These are phyloP conservation scores for Eupithecia inturbata DNA, from an alignment of 2,888 invertebrate genomes.

Conservation along the genomic window DNA sequence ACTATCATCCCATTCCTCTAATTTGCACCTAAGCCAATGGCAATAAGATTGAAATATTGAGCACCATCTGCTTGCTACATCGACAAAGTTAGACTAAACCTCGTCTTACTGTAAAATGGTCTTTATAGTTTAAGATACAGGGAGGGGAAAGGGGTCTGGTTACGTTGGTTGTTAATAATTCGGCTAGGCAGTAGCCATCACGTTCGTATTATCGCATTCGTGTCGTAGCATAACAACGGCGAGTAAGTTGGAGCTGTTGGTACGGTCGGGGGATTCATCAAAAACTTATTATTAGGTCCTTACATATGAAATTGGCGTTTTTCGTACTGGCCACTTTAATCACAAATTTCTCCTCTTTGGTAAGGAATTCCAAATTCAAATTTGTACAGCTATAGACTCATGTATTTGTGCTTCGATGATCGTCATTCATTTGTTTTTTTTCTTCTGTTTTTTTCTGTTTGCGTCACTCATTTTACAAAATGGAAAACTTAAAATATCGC, in stretches of 20 bases:
- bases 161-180: conserved; percentile 51
- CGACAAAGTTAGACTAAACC: conserved; percentile 34
- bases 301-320: too few species aligned
- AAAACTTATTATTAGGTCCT: too few species aligned
- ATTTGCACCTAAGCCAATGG: conserved; percentile 32
- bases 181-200: conserved; percentile 60
- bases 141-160: conserved; percentile 31
- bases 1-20: conserved; percentile 9
- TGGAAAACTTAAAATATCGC: too few species aligned
- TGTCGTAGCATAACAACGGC: conserved; percentile 64
- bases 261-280: conserved; percentile 32
- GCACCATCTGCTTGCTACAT: conserved; percentile 37
- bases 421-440: too few species aligned
- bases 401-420: too few species aligned
- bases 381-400: too few species aligned
- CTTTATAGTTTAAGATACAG: conserved; percentile 31
- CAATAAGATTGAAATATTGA: conserved; percentile 37
- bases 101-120: conserved; percentile 30
- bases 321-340: too few species aligned
- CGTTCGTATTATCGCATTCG: conserved; percentile 60
- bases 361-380: too few species aligned
- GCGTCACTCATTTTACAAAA: too few species aligned
- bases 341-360: too few species aligned
- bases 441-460: too few species aligned
- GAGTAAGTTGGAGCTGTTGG: conserved; percentile 55